Base-by-base conservation (phyloP, 1,140 invertebrate species). In the Homalodisca vitripennis region DNA sequence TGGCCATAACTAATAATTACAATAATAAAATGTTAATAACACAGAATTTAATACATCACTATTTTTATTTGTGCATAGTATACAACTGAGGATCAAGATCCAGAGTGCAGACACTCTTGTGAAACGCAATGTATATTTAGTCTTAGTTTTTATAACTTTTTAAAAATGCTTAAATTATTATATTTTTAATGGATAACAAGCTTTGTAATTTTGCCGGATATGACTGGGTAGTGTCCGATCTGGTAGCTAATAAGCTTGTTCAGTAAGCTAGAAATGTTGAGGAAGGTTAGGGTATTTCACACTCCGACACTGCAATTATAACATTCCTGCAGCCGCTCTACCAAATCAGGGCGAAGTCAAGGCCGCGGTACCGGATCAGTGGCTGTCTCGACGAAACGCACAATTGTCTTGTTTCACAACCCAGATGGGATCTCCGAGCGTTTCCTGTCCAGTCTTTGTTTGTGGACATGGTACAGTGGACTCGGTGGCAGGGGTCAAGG, bases 361-460 rank as follows among this genome's bases (percentile, higher is more conserved):
- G 48, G 48, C 14, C 48, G n/a, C n/a, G n/a, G n/a, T n/a, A n/a
- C n/a, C 6, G 17, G 6, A 41, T 20, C 48, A 20, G 48, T 14
- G 22, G 3, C 48, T 14, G 22, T 20, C 48, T 51, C 22, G n/a
- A 22, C 48, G 48, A 51, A 51, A 51, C 48, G 48, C 48, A 51
- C 34, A 41, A 41, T 41, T 17, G n/a, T n/a, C n/a, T n/a, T 51
- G 48, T 51, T 51, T 51, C n/a, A 22, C n/a, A 51, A 51, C 48
- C 17, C 22, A 14, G 48, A 51, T 51, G 48, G 48, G 22, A 51
- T 51, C 48, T 51, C 3, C 2, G n/a, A 20, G 22, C 48, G 48
- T 51, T 51, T 51, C 48, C 48, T 51, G 48, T 51, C 48, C 48
- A n/a, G 22, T 14, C 48, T 51, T 51, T 51, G 48, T 51, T 51